phyloP scores from a whole-genome alignment of 2,113 vertebrate genomes.

The Plectropomus leopardus region DNA sequence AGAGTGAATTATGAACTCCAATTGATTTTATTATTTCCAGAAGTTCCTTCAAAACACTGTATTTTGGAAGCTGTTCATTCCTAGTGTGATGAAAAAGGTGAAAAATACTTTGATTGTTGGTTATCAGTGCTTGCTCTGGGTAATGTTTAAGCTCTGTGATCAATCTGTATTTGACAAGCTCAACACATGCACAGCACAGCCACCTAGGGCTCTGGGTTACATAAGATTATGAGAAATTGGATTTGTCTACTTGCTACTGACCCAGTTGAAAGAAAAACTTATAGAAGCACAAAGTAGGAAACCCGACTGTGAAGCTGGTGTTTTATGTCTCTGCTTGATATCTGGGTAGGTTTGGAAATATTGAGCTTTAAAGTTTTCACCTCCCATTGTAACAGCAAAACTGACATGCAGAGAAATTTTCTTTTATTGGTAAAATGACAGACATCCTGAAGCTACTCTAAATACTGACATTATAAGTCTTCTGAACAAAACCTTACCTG shows the following conservation, averaged over 20 bases:
- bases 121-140: constrained; percentile 19
- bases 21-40: constrained; percentile 23
- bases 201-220: constrained; percentile 42
- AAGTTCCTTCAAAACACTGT: background rate
- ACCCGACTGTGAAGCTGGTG: constrained; percentile 6
- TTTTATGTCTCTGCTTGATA: constrained; percentile 3
- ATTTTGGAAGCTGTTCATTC: background rate
- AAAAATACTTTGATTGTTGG: constrained; percentile 23
- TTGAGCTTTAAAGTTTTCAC: constrained; percentile 15
- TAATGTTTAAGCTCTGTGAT: constrained; percentile 39
- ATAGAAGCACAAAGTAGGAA: constrained; percentile 18
- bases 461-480: background rate
- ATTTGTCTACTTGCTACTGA: constrained; percentile 47
- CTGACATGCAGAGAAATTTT: background rate
- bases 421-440: constrained; percentile 8
- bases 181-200: constrained; percentile 34
- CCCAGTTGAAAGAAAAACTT: constrained; percentile 56
- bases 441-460: background rate
- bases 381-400: background rate
- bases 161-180: constrained; percentile 44
- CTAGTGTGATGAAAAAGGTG: background rate
- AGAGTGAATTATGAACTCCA: constrained; percentile 20
- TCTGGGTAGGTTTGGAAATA: constrained; percentile 23
- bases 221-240: constrained; percentile 54
- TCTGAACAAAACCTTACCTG: background rate